Evolutionary conservation across 1,140 invertebrate species (phyloP), one percentile per base, ranked within the genome.

Genomic region (Aethina tumida): DNA sequence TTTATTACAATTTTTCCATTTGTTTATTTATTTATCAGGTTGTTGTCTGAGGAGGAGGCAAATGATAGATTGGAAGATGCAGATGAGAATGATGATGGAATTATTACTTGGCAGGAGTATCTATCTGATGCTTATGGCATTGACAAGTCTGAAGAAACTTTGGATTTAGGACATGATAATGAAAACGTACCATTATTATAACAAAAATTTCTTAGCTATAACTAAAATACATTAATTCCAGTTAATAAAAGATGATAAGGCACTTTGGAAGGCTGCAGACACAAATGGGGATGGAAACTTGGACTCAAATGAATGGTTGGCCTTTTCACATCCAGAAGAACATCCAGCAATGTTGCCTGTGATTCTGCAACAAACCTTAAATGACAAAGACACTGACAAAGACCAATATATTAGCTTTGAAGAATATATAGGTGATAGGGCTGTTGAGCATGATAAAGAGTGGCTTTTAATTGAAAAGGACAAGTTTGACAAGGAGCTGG

Each of bases 241-340:
- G 69, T 46, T 84, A 37, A 69, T 85, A 3, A 68, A 64, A 39
- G 84, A 93, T 58, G 94, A 98, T 61, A 81, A 84, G 56, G 69
- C 75, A 29, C 79, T 93, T 61, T 98, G 95, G 65, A 61, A 77
- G 34, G 77, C 78, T 5, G 93, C 94, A 3, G 95, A 98, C 70
- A 50, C 67, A 13, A 79, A 97, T 60, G 73, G 79, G 26, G 89
- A 98, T 67, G 83, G 81, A 2, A 60, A 67, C 28, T 69, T 99
- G 17, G 71, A 82, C 51, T 52, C 70, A 15, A 65, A 78, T 13
- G 95, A 99, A 66, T 97, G 89, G 66, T 66, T 84, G 50, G 75
- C 81, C 5, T 97, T 97, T 59, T 80, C 84, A 22, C 91, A 93
- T 67, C 94, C 95, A 0, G 92, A 97, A 65, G 92, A 98, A 61